Evolutionary conservation across 2,888 invertebrate species (phyloP).

Genomic region (Hermaeophaga mercurialis): DNA sequence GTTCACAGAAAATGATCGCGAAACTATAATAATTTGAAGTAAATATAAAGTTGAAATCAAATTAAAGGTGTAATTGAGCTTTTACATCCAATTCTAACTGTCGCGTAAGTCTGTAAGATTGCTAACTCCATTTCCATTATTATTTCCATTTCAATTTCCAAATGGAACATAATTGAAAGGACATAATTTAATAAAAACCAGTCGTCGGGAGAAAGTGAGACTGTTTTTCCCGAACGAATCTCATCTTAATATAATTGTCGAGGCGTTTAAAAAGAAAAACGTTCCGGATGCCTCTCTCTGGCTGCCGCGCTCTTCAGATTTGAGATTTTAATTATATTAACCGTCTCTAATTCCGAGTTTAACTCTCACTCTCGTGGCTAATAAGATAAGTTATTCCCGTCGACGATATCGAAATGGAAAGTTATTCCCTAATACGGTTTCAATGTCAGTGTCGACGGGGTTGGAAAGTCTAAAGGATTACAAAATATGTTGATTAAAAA

Average conservation of each 20-base stretch:
- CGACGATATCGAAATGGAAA: conserved; percentile 38
- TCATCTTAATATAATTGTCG: conserved; percentile 30
- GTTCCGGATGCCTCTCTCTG: not conserved
- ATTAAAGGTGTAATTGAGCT: no score
- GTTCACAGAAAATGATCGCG: no score
- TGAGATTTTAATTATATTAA: conserved; percentile 39
- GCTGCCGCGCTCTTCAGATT: conserved; percentile 24
- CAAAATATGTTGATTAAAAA: no score
- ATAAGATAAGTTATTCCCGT: conserved; percentile 42
- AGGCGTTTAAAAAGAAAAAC: conserved; percentile 30
- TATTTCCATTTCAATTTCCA: not conserved
- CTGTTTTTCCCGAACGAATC: conserved; percentile 26
- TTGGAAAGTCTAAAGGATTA: not conserved
- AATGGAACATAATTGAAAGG: conserved; percentile 21
- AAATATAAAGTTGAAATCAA: no score
- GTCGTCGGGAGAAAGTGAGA: conserved; percentile 14
- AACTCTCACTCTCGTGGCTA: conserved; percentile 40
- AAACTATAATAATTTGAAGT: no score
- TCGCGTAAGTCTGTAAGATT: no score
- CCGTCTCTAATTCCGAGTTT: conserved; percentile 34
- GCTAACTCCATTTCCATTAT: conserved; percentile 2
- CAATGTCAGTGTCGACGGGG: conserved; percentile 12
- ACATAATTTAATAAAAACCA: conserved; percentile 27
- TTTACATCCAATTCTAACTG: no score
- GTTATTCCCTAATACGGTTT: conserved; percentile 27